Base-by-base conservation (phyloP, 2,888 invertebrate genomes). In the Holacanthella duospinosa region DNA sequence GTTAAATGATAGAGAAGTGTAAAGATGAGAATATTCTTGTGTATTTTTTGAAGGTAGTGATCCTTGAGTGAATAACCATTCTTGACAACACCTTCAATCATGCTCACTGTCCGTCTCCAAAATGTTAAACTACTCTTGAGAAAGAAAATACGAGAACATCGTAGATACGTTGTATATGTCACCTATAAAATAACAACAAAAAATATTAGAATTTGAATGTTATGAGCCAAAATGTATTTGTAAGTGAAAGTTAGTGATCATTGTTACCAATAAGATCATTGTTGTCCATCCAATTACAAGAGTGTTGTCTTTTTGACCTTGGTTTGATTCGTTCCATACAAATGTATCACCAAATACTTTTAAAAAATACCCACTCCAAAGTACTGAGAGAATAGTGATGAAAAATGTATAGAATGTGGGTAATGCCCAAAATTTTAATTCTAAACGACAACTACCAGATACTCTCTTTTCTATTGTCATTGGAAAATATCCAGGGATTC, bases 401-500 rank as follows among this genome's bases (percentile, higher is more conserved):
- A 58, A 29, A 12, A 58, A 12, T 3, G 58, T 58, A 28, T 58
- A 58, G 29, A 29, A 28, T 9, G 58, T 58, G 21, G 24, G 29
- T 12, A 28, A 9, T 25, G n/a, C 3, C 12, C 58, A 58, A 16
- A n/a, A 36, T 16, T 27, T 28, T n/a, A 58, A 36, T 25, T 58
- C 58, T 3, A 58, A 36, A 3, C 43, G 28, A 4, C n/a, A 2
- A 29, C 16, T 6, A 36, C 58, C 58, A 9, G 25, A 29, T n/a
- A n/a, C 29, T 9, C 29, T 27, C 26, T 25, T 19, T 19, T 12
- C 19, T 9, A 28, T 56, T 9, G 25, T 58, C 16, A 58, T 29
- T 28, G 58, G 58, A n/a, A 58, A 58, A 21, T 58, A 58, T 6
- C 58, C 58, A 3, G 58, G 58, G 25, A 58, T 58, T 58, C 58